A percentile compares a stretch with the other conserved stretches of the same genome.
These are phyloP conservation scores for Chloromyia formosa DNA, from an alignment of 2,888 invertebrate genomes.

Conservation along the genomic window DNA sequence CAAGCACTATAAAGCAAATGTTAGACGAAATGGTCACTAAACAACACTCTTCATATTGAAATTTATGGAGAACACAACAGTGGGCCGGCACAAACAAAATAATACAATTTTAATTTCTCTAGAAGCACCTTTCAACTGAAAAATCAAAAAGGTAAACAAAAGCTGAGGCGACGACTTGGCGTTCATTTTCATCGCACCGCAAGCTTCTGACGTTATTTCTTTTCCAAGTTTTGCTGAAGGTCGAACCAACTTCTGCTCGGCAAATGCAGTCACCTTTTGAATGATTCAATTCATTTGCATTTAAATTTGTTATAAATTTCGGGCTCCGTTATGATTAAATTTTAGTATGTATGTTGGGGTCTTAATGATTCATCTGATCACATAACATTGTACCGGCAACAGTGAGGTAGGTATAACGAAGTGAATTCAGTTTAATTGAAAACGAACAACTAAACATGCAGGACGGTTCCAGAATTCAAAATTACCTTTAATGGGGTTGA, in stretches of 20 bases:
- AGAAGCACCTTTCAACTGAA: too few species aligned
- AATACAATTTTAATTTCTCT: too few species aligned
- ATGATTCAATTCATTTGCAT: conserved; percentile 1
- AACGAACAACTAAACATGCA: too few species aligned
- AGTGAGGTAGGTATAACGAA: too few species aligned
- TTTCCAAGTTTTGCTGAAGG: neutral
- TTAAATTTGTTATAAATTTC: neutral
- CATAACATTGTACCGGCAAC: too few species aligned
- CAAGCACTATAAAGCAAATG: neutral
- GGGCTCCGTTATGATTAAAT: neutral
- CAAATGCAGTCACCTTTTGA: neutral
- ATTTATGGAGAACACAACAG: neutral
- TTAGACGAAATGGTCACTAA: neutral
- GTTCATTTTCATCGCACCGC: neutral
- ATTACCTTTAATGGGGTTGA: too few species aligned
- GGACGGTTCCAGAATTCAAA: too few species aligned
- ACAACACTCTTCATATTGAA: neutral
- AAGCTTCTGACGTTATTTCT: neutral
- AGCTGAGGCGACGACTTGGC: neutral
- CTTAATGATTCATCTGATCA: too few species aligned
- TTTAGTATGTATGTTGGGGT: too few species aligned
- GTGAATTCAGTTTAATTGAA: too few species aligned
- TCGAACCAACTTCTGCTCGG: neutral
- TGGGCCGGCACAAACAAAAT: neutral
- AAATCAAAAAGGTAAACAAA: too few species aligned